A percentile compares a stretch with the other conserved stretches of the same genome.
Evolutionary conservation across 2,113 vertebrate genomes (phyloP).

Genomic region (Setophaga petechia): DNA sequence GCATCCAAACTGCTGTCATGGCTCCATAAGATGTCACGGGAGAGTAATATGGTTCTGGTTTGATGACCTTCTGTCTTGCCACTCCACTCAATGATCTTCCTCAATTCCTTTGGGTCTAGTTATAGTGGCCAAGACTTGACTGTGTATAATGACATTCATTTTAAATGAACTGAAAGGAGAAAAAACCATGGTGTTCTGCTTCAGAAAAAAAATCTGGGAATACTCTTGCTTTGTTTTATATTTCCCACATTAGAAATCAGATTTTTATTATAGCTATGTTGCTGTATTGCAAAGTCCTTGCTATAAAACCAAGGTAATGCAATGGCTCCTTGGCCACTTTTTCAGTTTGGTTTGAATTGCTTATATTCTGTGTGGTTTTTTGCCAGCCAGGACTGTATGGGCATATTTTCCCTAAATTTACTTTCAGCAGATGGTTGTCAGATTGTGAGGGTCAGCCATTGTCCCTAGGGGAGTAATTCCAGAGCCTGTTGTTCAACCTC

Average conservation of each 20-base stretch:
- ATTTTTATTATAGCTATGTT: not conserved
- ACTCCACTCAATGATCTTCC: not conserved
- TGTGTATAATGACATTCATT: slow-evolving; percentile 6
- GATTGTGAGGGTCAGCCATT: not conserved
- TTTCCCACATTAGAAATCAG: not conserved
- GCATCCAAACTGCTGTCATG: slow-evolving; percentile 51
- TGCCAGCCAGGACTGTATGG: not conserved
- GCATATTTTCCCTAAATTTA: not conserved
- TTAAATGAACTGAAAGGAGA: slow-evolving; percentile 25
- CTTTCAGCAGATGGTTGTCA: slow-evolving; percentile 25
- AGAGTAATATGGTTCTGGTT: slow-evolving; percentile 53
- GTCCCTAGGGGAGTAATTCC: not conserved
- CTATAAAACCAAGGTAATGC: not conserved
- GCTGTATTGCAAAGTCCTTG: not conserved
- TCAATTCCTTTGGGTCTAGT: not conserved
- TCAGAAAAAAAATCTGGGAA: not conserved
- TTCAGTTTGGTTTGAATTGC: not conserved
- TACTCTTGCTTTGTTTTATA: not conserved
- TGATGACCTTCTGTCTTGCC: slow-evolving; percentile 60
- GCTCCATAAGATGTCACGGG: slow-evolving; percentile 56
- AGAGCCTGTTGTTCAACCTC: not conserved
- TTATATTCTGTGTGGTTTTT: not conserved
- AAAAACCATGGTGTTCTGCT: rapidly evolving
- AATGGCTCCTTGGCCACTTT: not conserved
- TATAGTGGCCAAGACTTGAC: not conserved